Percentiles rank a stretch among this genome's conserved stretches.
Conservation (phyloP, 2,113 vertebrate genomes). For the Rhea americana region DNA sequence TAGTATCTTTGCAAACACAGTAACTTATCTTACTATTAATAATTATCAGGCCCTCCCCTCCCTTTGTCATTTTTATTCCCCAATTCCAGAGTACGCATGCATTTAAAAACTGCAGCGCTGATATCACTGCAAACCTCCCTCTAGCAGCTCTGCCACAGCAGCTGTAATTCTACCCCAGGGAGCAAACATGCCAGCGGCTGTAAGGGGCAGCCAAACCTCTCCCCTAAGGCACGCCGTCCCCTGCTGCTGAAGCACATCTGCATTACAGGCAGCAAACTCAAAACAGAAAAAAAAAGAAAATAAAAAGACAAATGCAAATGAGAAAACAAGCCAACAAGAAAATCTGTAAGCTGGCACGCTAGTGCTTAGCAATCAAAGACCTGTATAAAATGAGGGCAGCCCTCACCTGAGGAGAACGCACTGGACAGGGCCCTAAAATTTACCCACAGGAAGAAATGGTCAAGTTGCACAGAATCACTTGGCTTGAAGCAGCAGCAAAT, state of each 20-base stretch:
- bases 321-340: not conserved
- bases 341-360: not conserved
- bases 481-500: not conserved
- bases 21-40: conserved; percentile 48
- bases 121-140: conserved; percentile 30
- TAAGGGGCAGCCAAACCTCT: not conserved
- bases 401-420: not conserved
- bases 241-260: not conserved
- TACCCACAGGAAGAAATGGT: not conserved
- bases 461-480: not conserved
- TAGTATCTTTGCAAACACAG: not conserved
- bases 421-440: not conserved
- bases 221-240: not conserved
- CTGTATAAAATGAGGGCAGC: not conserved
- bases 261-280: not conserved
- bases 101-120: not conserved
- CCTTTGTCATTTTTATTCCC: conserved; percentile 33
- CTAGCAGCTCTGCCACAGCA: not conserved
- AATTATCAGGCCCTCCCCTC: conserved; percentile 44
- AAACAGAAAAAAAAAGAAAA: not conserved
- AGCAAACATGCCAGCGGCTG: not conserved
- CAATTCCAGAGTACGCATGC: conserved; percentile 22
- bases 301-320: not conserved
- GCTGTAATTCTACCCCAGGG: not conserved
- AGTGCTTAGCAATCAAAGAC: not conserved